These are phyloP conservation scores for Holothuria leucospilota DNA, from an alignment of 53 echinoderm and acorn worm genomes.

Conservation along the genomic window DNA sequence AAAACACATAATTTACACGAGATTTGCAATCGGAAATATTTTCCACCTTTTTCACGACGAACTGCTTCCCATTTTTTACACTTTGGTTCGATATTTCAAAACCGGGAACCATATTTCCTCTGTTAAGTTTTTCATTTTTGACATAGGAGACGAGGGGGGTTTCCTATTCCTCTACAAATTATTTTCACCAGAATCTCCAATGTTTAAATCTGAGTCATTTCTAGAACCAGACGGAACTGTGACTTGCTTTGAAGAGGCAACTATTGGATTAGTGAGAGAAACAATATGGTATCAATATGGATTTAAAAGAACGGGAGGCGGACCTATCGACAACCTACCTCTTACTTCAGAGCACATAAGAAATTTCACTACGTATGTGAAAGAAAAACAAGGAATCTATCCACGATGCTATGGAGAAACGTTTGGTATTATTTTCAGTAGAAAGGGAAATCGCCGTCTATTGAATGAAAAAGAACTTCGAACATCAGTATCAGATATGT, in stretches of 20 bases:
- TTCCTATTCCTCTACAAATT: slow-evolving; percentile 31
- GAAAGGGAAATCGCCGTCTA: neutral
- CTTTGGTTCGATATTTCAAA: slow-evolving; percentile 46
- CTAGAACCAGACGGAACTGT: slow-evolving; percentile 19
- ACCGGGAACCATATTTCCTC: slow-evolving; percentile 10
- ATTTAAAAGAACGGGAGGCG: slow-evolving; percentile 50
- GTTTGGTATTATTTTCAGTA: slow-evolving; percentile 21
- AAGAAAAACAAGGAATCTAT: neutral
- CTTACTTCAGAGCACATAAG: slow-evolving; percentile 43
- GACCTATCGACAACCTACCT: slow-evolving; percentile 37
- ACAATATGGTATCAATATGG: slow-evolving; percentile 81
- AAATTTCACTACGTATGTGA: neutral
- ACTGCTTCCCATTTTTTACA: slow-evolving; percentile 72
- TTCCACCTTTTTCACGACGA: slow-evolving; percentile 82
- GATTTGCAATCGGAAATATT: slow-evolving; percentile 71
- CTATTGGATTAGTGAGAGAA: slow-evolving; percentile 62
- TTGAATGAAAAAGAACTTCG: neutral
- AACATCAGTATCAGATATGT: neutral
- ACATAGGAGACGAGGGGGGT: slow-evolving; percentile 45
- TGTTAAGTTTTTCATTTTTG: slow-evolving; percentile 63
- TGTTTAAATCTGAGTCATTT: slow-evolving; percentile 54
- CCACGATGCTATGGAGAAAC: neutral
- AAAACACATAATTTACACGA: slow-evolving; percentile 58
- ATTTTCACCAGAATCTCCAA: slow-evolving; percentile 34
- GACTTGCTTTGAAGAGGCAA: slow-evolving; percentile 70